A percentile compares a stretch with the other conserved stretches of the same genome.
Conservation (phyloP, 1,140 invertebrate species). For the Temnothorax nylanderi region DNA sequence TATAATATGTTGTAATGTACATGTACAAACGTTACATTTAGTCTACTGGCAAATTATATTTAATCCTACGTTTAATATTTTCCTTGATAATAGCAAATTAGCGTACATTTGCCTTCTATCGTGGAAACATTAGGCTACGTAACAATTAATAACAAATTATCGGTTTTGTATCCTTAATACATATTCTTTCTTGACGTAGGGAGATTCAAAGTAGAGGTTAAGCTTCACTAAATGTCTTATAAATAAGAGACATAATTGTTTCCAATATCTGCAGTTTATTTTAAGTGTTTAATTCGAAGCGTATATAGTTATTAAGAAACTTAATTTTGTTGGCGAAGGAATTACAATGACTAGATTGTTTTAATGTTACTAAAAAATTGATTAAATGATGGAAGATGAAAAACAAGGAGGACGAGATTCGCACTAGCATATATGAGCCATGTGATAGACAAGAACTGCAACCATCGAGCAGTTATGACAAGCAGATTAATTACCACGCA, state of each 20-base stretch:
- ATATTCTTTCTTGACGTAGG: neutral
- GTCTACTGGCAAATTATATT: conserved; percentile 15
- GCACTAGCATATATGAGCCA: neutral
- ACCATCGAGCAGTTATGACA: neutral
- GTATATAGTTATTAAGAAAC: neutral
- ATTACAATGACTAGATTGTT: neutral
- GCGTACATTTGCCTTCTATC: neutral
- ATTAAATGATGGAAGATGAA: neutral
- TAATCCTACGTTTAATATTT: neutral
- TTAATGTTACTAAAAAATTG: neutral
- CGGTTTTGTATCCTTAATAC: neutral
- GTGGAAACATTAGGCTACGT: neutral
- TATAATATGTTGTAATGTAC: conserved; percentile 22
- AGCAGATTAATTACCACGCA: conserved; percentile 12
- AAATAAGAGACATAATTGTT: neutral
- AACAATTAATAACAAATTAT: neutral
- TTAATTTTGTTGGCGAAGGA: neutral
- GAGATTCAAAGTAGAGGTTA: neutral
- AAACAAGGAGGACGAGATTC: neutral
- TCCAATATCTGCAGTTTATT: neutral
- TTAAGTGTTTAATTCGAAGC: neutral
- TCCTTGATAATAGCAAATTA: neutral
- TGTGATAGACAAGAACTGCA: conserved; percentile 8
- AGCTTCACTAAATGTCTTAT: neutral
- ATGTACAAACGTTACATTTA: conserved; percentile 23